Evolutionary conservation across 1,140 invertebrate genomes (phyloP).

Genomic region (Galendromus occidentalis): DNA sequence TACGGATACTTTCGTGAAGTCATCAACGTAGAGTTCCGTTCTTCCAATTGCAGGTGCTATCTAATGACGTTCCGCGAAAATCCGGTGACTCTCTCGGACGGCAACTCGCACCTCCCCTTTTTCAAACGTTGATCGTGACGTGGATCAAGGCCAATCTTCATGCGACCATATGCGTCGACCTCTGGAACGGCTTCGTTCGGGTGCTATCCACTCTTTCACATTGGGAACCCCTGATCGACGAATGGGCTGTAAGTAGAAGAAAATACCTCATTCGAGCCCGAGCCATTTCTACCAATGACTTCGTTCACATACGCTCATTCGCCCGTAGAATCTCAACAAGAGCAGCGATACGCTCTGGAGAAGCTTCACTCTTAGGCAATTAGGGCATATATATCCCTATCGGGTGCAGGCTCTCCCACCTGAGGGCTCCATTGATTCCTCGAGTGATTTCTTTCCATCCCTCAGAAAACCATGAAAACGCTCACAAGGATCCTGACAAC

Average conservation of each 20-base stretch:
- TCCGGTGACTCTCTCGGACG: neutral
- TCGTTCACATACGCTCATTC: too few species aligned
- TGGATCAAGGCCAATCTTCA: slow-evolving; percentile 96
- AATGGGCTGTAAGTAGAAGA: slow-evolving; percentile 66
- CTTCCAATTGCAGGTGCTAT: too few species aligned
- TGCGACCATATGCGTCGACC: slow-evolving; percentile 57
- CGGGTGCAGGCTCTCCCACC: too few species aligned
- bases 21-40: too few species aligned
- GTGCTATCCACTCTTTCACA: slow-evolving; percentile 69
- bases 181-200: slow-evolving; percentile 85
- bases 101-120: slow-evolving; percentile 18
- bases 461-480: slow-evolving; percentile 85
- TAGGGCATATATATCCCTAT: too few species aligned
- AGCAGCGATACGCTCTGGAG: too few species aligned
- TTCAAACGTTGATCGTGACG: slow-evolving; percentile 85
- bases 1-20: too few species aligned
- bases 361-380: too few species aligned
- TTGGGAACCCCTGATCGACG: slow-evolving; percentile 83
- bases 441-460: slow-evolving; percentile 12
- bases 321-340: too few species aligned
- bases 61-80: too few species aligned
- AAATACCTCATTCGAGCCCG: neutral
- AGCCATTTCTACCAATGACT: neutral
- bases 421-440: too few species aligned
- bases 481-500: slow-evolving; percentile 71